Percentiles rank a stretch among this genome's conserved stretches.
Conservation (phyloP, 1,140 invertebrate species). For the Saccostrea cuccullata region DNA sequence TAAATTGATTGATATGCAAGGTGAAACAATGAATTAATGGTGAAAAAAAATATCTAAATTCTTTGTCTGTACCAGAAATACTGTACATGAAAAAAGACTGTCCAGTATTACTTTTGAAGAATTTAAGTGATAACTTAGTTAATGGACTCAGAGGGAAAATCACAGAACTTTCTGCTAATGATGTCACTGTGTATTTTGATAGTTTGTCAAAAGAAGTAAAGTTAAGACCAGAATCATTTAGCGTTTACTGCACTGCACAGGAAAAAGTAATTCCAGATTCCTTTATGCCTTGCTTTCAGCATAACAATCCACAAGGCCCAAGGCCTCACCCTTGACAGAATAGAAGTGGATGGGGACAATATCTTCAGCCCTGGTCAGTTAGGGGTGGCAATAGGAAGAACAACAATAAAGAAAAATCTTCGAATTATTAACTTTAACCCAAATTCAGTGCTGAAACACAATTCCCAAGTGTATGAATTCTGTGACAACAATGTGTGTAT, state of each 20-base stretch:
- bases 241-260: too few species aligned
- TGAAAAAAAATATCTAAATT: constrained; percentile 18
- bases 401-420: constrained; percentile 36
- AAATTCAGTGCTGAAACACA: constrained; percentile 39
- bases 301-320: constrained; percentile 57
- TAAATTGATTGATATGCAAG: not conserved
- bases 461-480: constrained; percentile 14
- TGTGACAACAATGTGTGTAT: not conserved
- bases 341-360: constrained; percentile 49
- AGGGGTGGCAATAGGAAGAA: constrained; percentile 52
- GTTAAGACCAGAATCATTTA: too few species aligned
- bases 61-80: not conserved
- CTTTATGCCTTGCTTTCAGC: constrained; percentile 48
- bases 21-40: not conserved
- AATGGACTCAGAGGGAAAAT: constrained; percentile 45
- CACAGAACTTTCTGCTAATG: not conserved
- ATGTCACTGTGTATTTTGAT: constrained; percentile 40
- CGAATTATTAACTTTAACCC: constrained; percentile 45
- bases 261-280: not conserved
- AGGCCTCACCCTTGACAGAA: constrained; percentile 43
- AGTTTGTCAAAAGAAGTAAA: too few species aligned
- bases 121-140: constrained; percentile 31
- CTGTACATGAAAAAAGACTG: constrained; percentile 39
- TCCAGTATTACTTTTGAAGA: constrained; percentile 46
- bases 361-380: constrained; percentile 55